These are phyloP conservation scores for Seriola dumerili DNA, from an alignment of 2,113 vertebrate species.

Conservation along the genomic window DNA sequence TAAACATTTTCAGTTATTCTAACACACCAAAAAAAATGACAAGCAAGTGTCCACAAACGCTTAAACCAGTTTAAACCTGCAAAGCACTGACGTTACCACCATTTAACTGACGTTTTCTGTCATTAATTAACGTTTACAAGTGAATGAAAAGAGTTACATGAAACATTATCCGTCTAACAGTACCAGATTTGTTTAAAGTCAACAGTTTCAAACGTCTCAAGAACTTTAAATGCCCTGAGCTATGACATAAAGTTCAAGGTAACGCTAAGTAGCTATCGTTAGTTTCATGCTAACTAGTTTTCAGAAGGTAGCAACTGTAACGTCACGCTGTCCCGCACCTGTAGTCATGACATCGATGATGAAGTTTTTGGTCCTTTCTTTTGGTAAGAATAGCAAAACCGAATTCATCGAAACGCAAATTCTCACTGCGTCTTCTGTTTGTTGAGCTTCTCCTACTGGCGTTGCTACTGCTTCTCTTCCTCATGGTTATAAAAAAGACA, in stretches of 20 bases:
- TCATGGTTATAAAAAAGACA: conserved; percentile 13
- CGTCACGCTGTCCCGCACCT: conserved; percentile 63
- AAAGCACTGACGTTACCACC: too few relatives aligned
- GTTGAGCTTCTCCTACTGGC: conserved; percentile 52
- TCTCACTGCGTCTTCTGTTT: conserved; percentile 64
- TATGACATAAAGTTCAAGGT: too few relatives aligned
- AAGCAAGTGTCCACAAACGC: too few relatives aligned
- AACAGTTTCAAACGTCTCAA: neutral
- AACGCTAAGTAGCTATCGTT: neutral
- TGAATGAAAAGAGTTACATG: neutral
- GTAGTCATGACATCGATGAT: conserved; percentile 79
- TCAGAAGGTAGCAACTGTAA: neutral
- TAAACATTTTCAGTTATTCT: too few relatives aligned
- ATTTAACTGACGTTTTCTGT: too few relatives aligned
- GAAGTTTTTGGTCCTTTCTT: conserved; percentile 73
- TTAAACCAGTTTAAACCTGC: too few relatives aligned
- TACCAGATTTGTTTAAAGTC: too few relatives aligned
- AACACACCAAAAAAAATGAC: too few relatives aligned
- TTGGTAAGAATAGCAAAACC: conserved; percentile 77
- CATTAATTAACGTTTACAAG: too few relatives aligned
- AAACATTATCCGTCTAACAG: neutral
- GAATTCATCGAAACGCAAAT: conserved; percentile 74
- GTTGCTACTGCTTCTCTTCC: conserved; percentile 59
- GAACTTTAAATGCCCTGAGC: neutral
- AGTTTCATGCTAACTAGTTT: neutral